Conservation (phyloP, 2,888 invertebrate genomes). For the Cephonodes hylas region DNA sequence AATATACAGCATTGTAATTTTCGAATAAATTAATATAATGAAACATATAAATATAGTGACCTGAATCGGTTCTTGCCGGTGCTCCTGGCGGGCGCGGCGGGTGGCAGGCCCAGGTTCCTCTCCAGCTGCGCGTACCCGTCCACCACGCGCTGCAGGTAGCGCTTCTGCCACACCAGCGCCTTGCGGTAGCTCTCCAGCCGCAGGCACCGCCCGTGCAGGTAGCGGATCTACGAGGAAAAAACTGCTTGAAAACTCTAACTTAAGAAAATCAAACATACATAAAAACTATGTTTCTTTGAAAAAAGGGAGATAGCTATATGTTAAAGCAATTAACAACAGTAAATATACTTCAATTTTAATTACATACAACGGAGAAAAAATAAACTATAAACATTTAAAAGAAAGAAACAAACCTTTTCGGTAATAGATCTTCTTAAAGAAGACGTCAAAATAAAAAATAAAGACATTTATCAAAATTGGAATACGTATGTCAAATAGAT, state of each 20-base stretch:
- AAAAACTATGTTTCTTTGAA: too few relatives aligned
- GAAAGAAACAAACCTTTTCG: background rate
- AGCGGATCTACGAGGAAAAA: slow-evolving; percentile 56
- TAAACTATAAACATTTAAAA: background rate
- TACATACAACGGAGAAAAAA: too few relatives aligned
- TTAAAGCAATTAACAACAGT: too few relatives aligned
- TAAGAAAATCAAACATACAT: too few relatives aligned
- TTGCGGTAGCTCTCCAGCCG: slow-evolving; percentile 92
- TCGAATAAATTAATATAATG: too few relatives aligned
- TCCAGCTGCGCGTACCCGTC: slow-evolving; percentile 78
- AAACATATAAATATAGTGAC: slow-evolving; percentile 34
- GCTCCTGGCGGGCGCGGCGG: slow-evolving; percentile 30
- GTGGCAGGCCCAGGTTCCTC: slow-evolving; percentile 55
- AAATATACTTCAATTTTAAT: too few relatives aligned
- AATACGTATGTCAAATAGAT: slow-evolving; percentile 11
- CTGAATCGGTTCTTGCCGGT: slow-evolving; percentile 52
- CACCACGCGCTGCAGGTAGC: slow-evolving; percentile 88
- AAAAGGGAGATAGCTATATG: too few relatives aligned
- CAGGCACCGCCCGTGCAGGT: slow-evolving; percentile 82
- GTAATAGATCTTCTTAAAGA: background rate
- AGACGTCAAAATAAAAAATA: background rate
- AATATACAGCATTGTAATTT: too few relatives aligned
- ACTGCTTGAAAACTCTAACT: too few relatives aligned
- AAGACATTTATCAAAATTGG: slow-evolving; percentile 8
- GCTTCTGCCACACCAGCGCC: slow-evolving; percentile 94